Evolutionary conservation across 2,888 invertebrate genomes (phyloP).

Genomic region (Diabrotica balteata): DNA sequence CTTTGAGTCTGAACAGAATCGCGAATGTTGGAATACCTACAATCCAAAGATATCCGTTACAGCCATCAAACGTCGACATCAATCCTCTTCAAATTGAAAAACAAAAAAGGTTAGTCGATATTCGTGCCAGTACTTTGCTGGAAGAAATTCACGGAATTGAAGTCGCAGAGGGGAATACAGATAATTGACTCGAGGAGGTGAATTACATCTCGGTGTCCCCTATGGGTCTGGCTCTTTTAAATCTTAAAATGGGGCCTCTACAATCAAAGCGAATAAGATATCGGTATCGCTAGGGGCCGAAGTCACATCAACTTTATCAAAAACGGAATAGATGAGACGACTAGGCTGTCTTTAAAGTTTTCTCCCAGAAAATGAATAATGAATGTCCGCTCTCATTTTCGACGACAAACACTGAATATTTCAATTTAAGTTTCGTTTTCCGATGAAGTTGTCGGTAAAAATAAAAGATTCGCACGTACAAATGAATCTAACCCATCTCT

Average conservation of each 20-base stretch:
- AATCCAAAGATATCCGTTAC: too few relatives aligned
- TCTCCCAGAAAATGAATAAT: constrained; percentile 8
- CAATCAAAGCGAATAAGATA: constrained; percentile 26
- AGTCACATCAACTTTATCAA: constrained; percentile 13
- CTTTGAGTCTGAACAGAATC: too few relatives aligned
- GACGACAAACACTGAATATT: constrained; percentile 1
- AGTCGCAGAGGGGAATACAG: too few relatives aligned
- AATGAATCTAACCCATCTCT: too few relatives aligned
- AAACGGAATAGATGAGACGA: constrained; percentile 20
- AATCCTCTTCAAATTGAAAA: too few relatives aligned
- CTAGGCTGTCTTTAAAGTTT: constrained; percentile 5
- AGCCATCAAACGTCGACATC: too few relatives aligned
- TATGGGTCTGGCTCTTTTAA: constrained; percentile 22
- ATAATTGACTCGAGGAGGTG: too few relatives aligned
- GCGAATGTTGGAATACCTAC: too few relatives aligned
- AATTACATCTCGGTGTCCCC: not conserved
- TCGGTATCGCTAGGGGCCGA: constrained; percentile 16
- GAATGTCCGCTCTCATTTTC: constrained; percentile 3
- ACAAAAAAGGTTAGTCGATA: too few relatives aligned
- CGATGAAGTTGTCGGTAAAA: not conserved
- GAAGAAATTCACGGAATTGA: too few relatives aligned
- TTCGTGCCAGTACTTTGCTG: too few relatives aligned
- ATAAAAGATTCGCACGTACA: too few relatives aligned
- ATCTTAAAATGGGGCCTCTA: constrained; percentile 13
- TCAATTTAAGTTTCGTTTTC: not conserved